Conservation (phyloP, 1,140 invertebrate species). For the Penaeus indicus region DNA sequence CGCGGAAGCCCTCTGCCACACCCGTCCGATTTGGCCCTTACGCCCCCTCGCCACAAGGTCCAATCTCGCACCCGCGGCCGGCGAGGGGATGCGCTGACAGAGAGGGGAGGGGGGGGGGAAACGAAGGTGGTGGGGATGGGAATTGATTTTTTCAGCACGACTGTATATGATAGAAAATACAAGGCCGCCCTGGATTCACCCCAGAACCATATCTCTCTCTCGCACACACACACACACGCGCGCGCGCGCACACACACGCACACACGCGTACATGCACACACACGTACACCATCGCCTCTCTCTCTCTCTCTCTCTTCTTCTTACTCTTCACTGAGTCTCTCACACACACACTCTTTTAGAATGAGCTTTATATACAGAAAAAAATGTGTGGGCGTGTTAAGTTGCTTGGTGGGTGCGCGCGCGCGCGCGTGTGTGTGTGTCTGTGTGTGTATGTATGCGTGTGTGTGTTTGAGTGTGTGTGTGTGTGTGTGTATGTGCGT, state of each 20-base stretch:
- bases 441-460: too few species aligned
- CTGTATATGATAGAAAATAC: slow-evolving; percentile 33
- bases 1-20: background rate
- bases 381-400: background rate
- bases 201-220: background rate
- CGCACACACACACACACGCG: background rate
- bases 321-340: background rate
- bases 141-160: slow-evolving; percentile 41
- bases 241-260: background rate
- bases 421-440: background rate
- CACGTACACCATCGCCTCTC: background rate
- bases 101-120: background rate
- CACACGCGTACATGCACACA: background rate
- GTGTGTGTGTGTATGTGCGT: background rate
- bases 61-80: background rate
- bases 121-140: slow-evolving; percentile 11
- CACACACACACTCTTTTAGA: background rate
- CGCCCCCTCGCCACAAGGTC: background rate
- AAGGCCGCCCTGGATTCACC: background rate
- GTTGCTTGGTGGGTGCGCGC: background rate
- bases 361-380: slow-evolving; percentile 16
- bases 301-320: too few species aligned
- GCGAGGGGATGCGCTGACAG: background rate
- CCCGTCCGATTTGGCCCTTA: background rate
- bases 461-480: background rate